A percentile compares a stretch with the other conserved stretches of the same genome.
Evolutionary conservation across 2,797 vertebrate species (phyloP).

Genomic region (Neosilurus hyrtlii): DNA sequence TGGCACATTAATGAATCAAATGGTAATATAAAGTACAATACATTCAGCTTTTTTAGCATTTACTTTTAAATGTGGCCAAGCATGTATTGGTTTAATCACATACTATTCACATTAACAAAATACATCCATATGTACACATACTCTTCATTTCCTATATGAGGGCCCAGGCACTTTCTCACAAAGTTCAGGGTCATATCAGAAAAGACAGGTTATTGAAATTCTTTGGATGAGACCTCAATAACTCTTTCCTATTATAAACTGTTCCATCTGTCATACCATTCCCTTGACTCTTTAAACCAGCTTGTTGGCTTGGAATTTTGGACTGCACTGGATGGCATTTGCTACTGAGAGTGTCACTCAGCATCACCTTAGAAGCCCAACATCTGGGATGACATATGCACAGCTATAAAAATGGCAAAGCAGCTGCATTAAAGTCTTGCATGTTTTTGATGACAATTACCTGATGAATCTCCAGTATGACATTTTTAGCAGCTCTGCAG

Average conservation of each 20-base stretch:
- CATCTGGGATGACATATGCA: constrained; percentile 48
- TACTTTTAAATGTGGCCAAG: constrained; percentile 66
- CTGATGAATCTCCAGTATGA: constrained; percentile 24
- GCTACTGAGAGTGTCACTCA: constrained; percentile 31
- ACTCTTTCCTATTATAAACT: constrained; percentile 42
- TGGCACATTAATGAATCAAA: constrained; percentile 62
- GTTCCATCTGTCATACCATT: constrained; percentile 45
- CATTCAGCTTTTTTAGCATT: constrained; percentile 67
- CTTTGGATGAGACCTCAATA: constrained; percentile 1
- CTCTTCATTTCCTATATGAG: constrained; percentile 61
- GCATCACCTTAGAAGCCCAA: constrained; percentile 20
- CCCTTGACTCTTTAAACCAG: constrained; percentile 21
- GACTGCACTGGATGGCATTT: constrained; percentile 14
- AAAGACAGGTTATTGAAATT: constrained; percentile 31
- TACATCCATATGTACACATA: constrained; percentile 78
- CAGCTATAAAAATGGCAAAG: constrained; percentile 37
- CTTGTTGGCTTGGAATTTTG: constrained; percentile 28
- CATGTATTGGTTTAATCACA: constrained; percentile 77
- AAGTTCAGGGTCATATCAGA: constrained; percentile 51
- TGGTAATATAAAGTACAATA: constrained; percentile 75
- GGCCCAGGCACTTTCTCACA: constrained; percentile 74
- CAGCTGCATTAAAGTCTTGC: constrained; percentile 33
- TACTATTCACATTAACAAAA: constrained; percentile 77
- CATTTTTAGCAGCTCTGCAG: background rate
- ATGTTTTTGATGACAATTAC: constrained; percentile 40